Base-by-base conservation (phyloP, 2,888 invertebrate species). In the Drosophila sordidula region DNA sequence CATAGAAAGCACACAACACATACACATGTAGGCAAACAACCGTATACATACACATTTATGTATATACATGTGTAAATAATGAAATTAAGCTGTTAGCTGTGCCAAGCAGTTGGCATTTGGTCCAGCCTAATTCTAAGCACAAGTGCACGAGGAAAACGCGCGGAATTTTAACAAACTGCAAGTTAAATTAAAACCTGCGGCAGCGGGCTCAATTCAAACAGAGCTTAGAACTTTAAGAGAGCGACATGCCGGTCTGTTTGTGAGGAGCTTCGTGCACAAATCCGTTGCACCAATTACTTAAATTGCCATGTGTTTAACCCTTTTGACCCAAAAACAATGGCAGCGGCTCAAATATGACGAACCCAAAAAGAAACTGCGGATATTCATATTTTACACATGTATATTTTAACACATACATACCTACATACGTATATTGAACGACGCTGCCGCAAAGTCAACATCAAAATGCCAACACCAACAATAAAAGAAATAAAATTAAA, bases 381-480 rank as follows among this genome's bases (percentile, higher is more conserved):
- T 62, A 67, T 72, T 54, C 52, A 67, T 56, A 52, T 44, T 45
- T 54, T 58, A 46, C 16, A 51, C 36, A 46, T 8, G 42, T 62
- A 32, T n/a, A 11, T 45, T 11, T 25, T 42, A 42, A 38, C 36
- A 14, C 14, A 12, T 1, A 6, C 39, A 52, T 9, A 2, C 3
- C 18, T 29, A 16, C 26, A 46, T 52, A 56, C 8, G 4, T 18
- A n/a, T 59, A 55, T 22, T 49, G 18, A 32, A 54, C 56, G 47
- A 59, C 59, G 52, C 42, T 50, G 78, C 66, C 55, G 44, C 81
- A 80, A 73, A 80, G 68, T 70, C 78, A 70, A 80, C 59, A 66
- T 16, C 50, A 34, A 69, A 62, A 68, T 61, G 55, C 59, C 59
- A 70, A 61, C 57, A 70, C 45, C 55, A 67, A 63, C 36, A 72